Evolutionary conservation across 2,113 vertebrate genomes (phyloP).

Genomic region (Diadophis punctatus): DNA sequence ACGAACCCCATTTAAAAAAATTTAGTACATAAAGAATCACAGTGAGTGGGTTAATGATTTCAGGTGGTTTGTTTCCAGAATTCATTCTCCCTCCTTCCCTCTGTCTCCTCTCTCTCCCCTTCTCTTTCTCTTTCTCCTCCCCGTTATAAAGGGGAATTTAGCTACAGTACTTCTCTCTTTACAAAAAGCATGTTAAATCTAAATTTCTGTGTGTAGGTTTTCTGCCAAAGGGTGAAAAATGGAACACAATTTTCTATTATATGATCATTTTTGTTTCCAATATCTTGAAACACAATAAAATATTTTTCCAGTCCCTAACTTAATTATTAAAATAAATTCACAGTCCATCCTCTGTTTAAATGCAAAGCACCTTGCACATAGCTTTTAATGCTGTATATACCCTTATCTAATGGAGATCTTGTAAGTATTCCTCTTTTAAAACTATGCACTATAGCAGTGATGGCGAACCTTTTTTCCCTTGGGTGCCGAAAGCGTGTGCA

Average conservation of each 20-base stretch:
- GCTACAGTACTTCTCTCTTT: background rate
- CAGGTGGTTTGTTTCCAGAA: background rate
- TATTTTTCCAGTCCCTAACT: background rate
- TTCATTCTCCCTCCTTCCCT: background rate
- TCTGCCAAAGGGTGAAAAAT: background rate
- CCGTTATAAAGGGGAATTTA: background rate
- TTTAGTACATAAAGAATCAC: background rate
- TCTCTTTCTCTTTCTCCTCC: background rate
- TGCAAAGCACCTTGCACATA: background rate
- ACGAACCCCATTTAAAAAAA: background rate
- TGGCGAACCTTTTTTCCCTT: no score
- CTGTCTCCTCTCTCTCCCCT: accelerated
- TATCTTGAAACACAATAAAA: background rate
- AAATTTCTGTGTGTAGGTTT: background rate
- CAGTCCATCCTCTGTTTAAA: background rate
- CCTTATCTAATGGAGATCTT: background rate
- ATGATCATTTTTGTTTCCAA: background rate
- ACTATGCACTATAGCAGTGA: background rate
- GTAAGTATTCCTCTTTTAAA: background rate
- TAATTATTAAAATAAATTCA: background rate
- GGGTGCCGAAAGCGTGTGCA: no score
- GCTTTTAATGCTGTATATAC: background rate
- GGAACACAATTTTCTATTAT: background rate
- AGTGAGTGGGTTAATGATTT: background rate
- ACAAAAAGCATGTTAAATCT: background rate